These are phyloP conservation scores for Streblospio benedicti DNA, from an alignment of 1,140 invertebrate genomes.

Conservation along the genomic window DNA sequence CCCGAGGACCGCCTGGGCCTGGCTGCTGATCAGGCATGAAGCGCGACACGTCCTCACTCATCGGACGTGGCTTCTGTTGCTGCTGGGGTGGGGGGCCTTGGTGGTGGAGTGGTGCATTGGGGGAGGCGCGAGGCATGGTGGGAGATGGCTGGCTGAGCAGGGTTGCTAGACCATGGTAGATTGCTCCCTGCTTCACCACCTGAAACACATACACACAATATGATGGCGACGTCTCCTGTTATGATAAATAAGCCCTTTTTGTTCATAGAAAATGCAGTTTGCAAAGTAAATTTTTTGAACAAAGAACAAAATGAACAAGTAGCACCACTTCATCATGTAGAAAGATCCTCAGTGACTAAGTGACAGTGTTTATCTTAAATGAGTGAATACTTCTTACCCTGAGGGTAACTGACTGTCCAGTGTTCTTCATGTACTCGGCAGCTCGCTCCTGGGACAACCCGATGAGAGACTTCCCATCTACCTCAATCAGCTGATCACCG, in stretches of 20 bases:
- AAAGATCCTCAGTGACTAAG: too few relatives aligned
- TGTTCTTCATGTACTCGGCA: conserved; percentile 88
- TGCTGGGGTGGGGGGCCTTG: neutral
- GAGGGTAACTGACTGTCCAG: conserved; percentile 82
- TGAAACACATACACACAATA: too few relatives aligned
- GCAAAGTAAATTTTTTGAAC: too few relatives aligned
- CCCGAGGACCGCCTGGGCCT: neutral
- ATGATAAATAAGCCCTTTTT: too few relatives aligned
- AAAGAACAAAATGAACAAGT: too few relatives aligned
- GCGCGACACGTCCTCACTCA: neutral
- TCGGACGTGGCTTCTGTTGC: neutral
- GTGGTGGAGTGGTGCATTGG: neutral
- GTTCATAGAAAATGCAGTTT: too few relatives aligned
- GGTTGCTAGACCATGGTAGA: conserved; percentile 90
- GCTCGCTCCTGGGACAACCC: conserved; percentile 95
- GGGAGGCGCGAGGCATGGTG: conserved; percentile 24
- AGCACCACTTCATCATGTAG: too few relatives aligned
- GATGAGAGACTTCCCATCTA: conserved; percentile 91
- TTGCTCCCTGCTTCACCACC: conserved; percentile 93
- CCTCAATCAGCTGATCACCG: conserved; percentile 93
- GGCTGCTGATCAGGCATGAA: neutral
- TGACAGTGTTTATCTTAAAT: too few relatives aligned
- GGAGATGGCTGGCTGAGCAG: conserved; percentile 67
- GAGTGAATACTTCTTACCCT: too few relatives aligned
- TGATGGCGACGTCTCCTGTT: too few relatives aligned